Conservation (phyloP, 2,113 vertebrate genomes). For the Cyprinodon brontotheroides region DNA sequence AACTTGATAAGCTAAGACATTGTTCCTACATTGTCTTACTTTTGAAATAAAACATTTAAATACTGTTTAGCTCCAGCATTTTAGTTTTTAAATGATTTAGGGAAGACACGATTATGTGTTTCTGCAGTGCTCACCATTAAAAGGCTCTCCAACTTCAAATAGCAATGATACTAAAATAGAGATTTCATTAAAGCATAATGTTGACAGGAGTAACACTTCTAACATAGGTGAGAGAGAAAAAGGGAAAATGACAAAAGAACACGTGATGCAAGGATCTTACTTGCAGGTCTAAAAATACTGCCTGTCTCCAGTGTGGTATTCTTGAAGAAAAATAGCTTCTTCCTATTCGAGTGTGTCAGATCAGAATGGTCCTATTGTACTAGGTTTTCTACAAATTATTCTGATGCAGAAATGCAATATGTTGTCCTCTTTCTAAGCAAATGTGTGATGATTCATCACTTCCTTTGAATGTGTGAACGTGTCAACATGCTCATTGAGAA, state of each 20-base stretch:
- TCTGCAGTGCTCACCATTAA: background rate
- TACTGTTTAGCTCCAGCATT: no score
- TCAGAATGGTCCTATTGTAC: slow-evolving; percentile 35
- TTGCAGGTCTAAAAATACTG: slow-evolving; percentile 67
- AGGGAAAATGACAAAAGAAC: slow-evolving; percentile 28
- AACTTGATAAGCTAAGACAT: no score
- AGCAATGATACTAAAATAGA: background rate
- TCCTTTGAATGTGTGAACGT: background rate
- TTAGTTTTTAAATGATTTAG: background rate
- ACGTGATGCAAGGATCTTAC: slow-evolving; percentile 37
- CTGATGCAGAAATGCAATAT: slow-evolving; percentile 6
- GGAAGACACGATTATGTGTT: background rate
- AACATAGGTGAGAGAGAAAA: slow-evolving; percentile 13
- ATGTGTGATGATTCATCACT: background rate
- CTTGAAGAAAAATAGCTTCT: slow-evolving; percentile 48
- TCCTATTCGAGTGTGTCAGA: slow-evolving; percentile 34
- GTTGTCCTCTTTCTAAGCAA: slow-evolving; percentile 6
- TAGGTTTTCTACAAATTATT: slow-evolving; percentile 12
- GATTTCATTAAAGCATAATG: background rate
- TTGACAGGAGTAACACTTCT: background rate
- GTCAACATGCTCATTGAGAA: background rate
- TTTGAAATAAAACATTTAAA: background rate
- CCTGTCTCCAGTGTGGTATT: slow-evolving; percentile 43
- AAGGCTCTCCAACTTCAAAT: background rate
- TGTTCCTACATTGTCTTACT: background rate